A percentile compares a stretch with the other conserved stretches of the same genome.
phyloP scores from a whole-genome alignment of 2,113 vertebrate genomes.

The Phaethon lepturus region DNA sequence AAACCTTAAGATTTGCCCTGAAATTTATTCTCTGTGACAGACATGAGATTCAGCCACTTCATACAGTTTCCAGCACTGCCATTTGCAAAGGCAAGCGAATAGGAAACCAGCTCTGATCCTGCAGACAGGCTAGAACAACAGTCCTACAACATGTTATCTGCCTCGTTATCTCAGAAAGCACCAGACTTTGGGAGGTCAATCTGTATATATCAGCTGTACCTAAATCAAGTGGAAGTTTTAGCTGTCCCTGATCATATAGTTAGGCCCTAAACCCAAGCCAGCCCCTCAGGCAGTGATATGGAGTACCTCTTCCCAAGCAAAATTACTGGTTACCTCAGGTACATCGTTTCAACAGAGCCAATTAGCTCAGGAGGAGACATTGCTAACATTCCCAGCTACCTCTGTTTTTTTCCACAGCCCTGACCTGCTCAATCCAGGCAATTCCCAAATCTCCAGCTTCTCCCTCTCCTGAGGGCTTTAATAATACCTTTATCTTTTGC shows the following conservation, averaged over 20 bases:
- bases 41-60: not conserved
- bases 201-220: not conserved
- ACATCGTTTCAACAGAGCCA: not conserved
- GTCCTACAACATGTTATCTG: not conserved
- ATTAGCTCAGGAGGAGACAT: not conserved
- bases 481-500: conserved; percentile 31
- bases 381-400: not conserved
- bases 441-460: not conserved
- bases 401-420: not conserved
- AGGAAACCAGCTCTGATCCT: not conserved
- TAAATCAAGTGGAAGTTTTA: not conserved
- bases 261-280: not conserved
- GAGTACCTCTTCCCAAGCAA: not conserved
- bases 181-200: not conserved
- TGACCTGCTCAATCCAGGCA: conserved; percentile 4
- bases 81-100: not conserved
- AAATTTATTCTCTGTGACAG: not conserved
- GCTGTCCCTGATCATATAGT: not conserved
- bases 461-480: not conserved
- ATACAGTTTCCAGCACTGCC: not conserved
- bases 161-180: not conserved
- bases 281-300: not conserved
- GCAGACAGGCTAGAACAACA: not conserved
- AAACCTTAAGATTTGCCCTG: not conserved
- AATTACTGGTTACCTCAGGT: conserved; percentile 5